Conservation (phyloP, 2,113 vertebrate species). For the Callospermophilus lateralis region DNA sequence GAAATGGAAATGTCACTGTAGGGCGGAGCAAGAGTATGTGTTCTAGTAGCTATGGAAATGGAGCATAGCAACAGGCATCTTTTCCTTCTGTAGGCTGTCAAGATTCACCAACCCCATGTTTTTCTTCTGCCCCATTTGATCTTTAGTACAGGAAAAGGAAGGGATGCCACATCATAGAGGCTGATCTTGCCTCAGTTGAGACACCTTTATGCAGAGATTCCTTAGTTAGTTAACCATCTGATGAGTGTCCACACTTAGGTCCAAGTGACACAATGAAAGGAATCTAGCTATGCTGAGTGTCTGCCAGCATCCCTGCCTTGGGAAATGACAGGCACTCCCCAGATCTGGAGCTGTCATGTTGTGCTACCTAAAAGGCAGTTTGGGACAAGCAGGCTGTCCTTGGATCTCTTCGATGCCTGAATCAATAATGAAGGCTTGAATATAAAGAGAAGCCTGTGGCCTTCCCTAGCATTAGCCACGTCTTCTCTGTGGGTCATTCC, state of each 20-base stretch:
- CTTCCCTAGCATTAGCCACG: constrained; percentile 73
- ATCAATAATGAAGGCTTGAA: constrained; percentile 73
- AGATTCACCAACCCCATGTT: background rate
- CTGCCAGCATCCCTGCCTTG: background rate
- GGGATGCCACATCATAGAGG: background rate
- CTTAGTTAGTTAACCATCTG: background rate
- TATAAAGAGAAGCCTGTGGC: constrained; percentile 77
- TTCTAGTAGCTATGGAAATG: background rate
- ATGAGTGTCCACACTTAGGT: background rate
- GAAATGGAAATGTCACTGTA: constrained; percentile 1
- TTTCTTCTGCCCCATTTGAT: background rate
- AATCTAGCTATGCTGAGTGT: background rate
- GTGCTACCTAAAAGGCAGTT: background rate
- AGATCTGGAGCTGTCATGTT: no score
- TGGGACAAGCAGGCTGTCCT: constrained; percentile 73
- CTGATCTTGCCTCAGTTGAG: background rate
- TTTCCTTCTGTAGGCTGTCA: background rate
- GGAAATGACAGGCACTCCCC: background rate
- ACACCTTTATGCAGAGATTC: background rate
- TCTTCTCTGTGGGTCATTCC: constrained; percentile 62
- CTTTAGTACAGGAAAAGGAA: background rate
- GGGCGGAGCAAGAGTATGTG: background rate
- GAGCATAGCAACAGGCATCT: background rate
- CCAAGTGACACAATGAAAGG: background rate
- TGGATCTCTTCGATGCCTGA: constrained; percentile 74